These are phyloP conservation scores for Tachina fera DNA, from an alignment of 2,888 invertebrate genomes.

Conservation along the genomic window DNA sequence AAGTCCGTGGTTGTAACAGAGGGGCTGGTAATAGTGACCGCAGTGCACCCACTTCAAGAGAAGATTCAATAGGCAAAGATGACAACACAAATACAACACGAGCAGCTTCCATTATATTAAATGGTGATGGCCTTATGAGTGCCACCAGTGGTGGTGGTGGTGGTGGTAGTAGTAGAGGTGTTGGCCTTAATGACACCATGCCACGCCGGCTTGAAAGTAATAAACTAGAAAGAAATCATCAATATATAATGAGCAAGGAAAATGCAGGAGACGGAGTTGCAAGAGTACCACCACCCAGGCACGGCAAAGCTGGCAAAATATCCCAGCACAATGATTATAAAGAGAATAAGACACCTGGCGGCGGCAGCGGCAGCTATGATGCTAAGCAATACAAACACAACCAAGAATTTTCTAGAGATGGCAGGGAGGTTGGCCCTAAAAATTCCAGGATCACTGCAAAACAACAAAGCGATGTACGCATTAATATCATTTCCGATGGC, in stretches of 20 bases:
- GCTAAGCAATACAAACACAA: constrained; percentile 65
- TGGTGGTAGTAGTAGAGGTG: not conserved
- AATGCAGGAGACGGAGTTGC: not conserved
- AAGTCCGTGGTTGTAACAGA: constrained; percentile 71
- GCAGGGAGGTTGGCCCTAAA: no score
- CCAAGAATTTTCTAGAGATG: constrained; percentile 66
- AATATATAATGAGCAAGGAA: constrained; percentile 49
- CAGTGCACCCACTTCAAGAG: constrained; percentile 79
- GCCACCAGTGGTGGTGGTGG: constrained; percentile 6
- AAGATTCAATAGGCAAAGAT: constrained; percentile 80
- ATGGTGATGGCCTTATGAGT: constrained; percentile 69
- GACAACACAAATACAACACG: constrained; percentile 79
- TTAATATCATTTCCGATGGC: constrained; percentile 80
- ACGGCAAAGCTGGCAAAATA: constrained; percentile 38
- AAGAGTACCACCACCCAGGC: constrained; percentile 54
- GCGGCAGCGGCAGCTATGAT: constrained; percentile 37
- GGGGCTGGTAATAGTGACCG: constrained; percentile 51
- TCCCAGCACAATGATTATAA: constrained; percentile 33
- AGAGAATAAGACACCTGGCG: constrained; percentile 2
- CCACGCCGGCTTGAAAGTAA: constrained; percentile 48
- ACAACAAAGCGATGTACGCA: constrained; percentile 76
- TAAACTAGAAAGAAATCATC: constrained; percentile 66
- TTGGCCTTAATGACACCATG: constrained; percentile 39
- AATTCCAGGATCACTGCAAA: constrained; percentile 20
- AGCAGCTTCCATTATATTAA: constrained; percentile 76